These are phyloP conservation scores for Drosophila anceps DNA, from an alignment of 2,888 invertebrate species.

Conservation along the genomic window DNA sequence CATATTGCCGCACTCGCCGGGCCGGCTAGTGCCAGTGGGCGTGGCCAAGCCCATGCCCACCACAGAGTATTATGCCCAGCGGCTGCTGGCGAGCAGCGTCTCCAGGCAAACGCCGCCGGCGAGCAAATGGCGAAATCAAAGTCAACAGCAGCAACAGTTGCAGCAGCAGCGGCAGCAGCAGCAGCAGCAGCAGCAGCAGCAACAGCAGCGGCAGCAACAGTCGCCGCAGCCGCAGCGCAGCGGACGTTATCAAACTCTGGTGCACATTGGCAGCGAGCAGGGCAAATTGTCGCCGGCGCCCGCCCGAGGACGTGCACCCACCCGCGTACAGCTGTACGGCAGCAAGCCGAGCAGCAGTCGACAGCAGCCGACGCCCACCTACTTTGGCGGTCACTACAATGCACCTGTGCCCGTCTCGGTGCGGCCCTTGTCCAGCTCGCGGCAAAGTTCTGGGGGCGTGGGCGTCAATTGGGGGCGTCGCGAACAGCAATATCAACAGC, in stretches of 20 bases:
- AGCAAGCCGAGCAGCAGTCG: slow-evolving; percentile 60
- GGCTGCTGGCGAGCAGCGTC: slow-evolving; percentile 60
- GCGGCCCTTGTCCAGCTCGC: slow-evolving; percentile 43
- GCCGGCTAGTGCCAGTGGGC: slow-evolving; percentile 84
- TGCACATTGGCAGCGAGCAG: slow-evolving; percentile 76
- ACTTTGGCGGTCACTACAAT: slow-evolving; percentile 75
- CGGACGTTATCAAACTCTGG: slow-evolving; percentile 82
- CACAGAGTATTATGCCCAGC: slow-evolving; percentile 66
- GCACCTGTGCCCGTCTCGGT: slow-evolving; percentile 48
- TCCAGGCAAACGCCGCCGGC: slow-evolving; percentile 16
- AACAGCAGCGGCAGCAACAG: not conserved
- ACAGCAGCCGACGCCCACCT: slow-evolving; percentile 46
- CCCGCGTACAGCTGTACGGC: slow-evolving; percentile 76
- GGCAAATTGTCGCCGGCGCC: slow-evolving; percentile 19
- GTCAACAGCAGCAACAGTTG: slow-evolving; percentile 15
- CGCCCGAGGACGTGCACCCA: slow-evolving; percentile 67
- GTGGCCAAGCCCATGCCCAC: slow-evolving; percentile 85
- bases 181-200: not conserved
- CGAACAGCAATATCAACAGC: slow-evolving; percentile 37
- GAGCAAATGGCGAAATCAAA: slow-evolving; percentile 50
- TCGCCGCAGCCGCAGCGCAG: slow-evolving; percentile 10
- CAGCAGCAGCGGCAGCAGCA: slow-evolving; percentile 4
- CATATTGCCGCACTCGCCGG: slow-evolving; percentile 83
- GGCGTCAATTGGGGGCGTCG: slow-evolving; percentile 76
- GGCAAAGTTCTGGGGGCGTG: slow-evolving; percentile 31